These are phyloP conservation scores for Epiblema foenella DNA, from an alignment of 2,888 invertebrate genomes.

Conservation along the genomic window DNA sequence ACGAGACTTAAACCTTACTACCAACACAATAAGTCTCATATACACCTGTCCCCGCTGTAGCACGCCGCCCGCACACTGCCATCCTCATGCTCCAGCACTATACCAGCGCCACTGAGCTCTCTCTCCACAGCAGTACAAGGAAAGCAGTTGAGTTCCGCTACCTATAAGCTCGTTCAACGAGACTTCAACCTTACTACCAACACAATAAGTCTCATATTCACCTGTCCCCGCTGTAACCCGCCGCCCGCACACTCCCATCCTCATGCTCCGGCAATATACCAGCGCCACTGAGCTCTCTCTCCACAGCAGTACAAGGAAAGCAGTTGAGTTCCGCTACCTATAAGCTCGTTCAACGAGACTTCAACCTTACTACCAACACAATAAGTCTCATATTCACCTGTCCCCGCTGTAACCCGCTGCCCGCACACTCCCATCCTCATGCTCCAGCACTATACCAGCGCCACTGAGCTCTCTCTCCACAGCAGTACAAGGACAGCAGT, in stretches of 20 bases:
- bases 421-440: conserved; percentile 56
- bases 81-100: conserved; percentile 60
- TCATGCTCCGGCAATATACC: conserved; percentile 58
- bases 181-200: not conserved
- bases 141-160: conserved; percentile 84
- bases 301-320: conserved; percentile 50
- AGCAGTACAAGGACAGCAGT: conserved; percentile 56
- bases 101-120: conserved; percentile 55
- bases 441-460: conserved; percentile 57
- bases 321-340: conserved; percentile 85
- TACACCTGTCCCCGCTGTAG: conserved; percentile 52
- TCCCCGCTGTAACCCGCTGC: conserved; percentile 58
- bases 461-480: conserved; percentile 56
- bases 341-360: conserved; percentile 15
- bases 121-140: conserved; percentile 53
- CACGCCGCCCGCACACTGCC: conserved; percentile 56
- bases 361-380: not conserved
- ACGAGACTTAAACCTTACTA: not conserved
- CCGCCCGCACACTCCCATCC: conserved; percentile 54
- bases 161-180: conserved; percentile 85
- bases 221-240: conserved; percentile 55
- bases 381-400: conserved; percentile 21
- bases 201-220: not conserved
- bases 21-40: not conserved
- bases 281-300: conserved; percentile 58